Evolutionary conservation across 2,888 invertebrate genomes (phyloP).

Genomic region (Gymnocheta viridis): DNA sequence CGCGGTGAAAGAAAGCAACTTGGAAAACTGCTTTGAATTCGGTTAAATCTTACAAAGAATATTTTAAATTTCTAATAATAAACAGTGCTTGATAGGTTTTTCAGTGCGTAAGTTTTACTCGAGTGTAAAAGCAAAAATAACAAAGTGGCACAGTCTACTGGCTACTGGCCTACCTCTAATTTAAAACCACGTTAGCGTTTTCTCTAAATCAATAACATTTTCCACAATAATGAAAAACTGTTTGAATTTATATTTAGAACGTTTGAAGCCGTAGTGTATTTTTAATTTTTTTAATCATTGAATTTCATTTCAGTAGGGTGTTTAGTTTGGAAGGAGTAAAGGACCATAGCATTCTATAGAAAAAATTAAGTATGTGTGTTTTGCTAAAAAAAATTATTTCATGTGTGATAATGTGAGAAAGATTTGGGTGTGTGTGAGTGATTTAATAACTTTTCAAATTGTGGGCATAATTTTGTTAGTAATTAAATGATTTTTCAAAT

Average conservation of each 20-base stretch:
- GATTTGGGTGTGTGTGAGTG: constrained; percentile 19
- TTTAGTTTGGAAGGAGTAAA: background rate
- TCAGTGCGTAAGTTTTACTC: too few relatives aligned
- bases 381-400: background rate
- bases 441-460: constrained; percentile 23
- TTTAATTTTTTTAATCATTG: background rate
- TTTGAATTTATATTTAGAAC: background rate
- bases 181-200: too few relatives aligned
- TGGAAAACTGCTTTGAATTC: too few relatives aligned
- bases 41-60: too few relatives aligned
- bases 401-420: background rate
- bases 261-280: constrained; percentile 18
- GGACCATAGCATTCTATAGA: background rate
- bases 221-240: background rate
- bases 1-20: too few relatives aligned
- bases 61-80: too few relatives aligned
- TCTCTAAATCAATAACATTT: background rate
- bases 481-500: constrained; percentile 31
- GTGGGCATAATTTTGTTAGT: constrained; percentile 45
- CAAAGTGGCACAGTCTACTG: too few relatives aligned
- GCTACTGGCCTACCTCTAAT: too few relatives aligned
- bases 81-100: too few relatives aligned
- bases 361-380: background rate
- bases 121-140: too few relatives aligned
- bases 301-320: background rate